Conservation (phyloP, 1,140 invertebrate genomes). For the Doryteuthis pealeii region DNA sequence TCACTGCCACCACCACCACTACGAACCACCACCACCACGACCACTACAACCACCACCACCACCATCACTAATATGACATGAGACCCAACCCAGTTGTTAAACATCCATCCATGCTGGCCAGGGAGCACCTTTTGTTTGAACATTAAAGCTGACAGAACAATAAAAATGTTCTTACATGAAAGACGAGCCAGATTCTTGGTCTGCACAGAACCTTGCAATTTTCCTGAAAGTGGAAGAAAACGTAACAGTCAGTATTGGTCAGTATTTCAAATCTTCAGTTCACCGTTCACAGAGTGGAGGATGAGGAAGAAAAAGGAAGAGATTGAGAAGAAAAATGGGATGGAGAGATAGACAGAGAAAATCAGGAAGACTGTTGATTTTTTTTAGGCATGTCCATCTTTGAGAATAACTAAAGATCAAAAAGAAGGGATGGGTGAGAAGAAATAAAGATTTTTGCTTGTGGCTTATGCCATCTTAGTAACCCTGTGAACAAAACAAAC, state of each 20-base stretch:
- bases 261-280: conserved; percentile 6
- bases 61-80: neutral
- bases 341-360: neutral
- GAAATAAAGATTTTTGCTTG: neutral
- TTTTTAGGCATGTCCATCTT: neutral
- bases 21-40: neutral
- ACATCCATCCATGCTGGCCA: neutral
- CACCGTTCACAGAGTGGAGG: conserved; percentile 5
- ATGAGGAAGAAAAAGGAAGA: neutral
- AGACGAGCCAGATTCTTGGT: conserved; percentile 10
- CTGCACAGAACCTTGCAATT: conserved; percentile 6
- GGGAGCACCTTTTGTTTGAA: conserved; percentile 4
- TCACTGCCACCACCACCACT: neutral
- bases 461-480: no score
- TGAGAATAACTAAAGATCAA: neutral
- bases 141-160: conserved; percentile 11
- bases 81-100: neutral
- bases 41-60: neutral
- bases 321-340: neutral
- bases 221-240: conserved; percentile 11
- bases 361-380: neutral
- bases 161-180: conserved; percentile 11
- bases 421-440: neutral
- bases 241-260: neutral
- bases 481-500: no score